Conservation (phyloP, 1,140 invertebrate species). For the Brevipalpus yothersi region DNA sequence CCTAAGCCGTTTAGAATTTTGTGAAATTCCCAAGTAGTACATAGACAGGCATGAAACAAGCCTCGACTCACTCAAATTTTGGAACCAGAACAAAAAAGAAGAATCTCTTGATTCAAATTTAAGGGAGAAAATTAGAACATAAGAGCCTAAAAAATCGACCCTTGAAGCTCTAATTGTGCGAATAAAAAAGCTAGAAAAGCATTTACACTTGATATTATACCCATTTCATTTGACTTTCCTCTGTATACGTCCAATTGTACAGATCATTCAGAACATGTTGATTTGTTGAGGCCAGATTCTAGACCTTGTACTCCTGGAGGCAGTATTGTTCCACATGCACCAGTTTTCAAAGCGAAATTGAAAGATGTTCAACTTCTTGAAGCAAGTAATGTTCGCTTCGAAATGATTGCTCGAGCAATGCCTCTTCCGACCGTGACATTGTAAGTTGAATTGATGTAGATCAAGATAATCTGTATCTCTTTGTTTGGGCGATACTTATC, state of each 20-base stretch:
- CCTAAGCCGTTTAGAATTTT: too few species aligned
- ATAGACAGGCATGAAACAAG: too few species aligned
- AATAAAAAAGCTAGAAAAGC: background rate
- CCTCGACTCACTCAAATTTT: too few species aligned
- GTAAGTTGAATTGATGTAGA: conserved; percentile 29
- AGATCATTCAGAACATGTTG: too few species aligned
- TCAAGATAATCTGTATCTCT: background rate
- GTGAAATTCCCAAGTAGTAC: too few species aligned
- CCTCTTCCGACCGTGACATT: conserved; percentile 59
- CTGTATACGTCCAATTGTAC: background rate
- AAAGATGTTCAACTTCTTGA: conserved; percentile 64
- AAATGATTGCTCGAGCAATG: conserved; percentile 63
- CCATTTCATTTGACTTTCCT: background rate
- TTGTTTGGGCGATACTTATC: background rate
- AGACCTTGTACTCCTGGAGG: conserved; percentile 16
- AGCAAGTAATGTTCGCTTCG: conserved; percentile 61
- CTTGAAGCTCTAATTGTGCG: too few species aligned
- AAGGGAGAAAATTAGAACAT: too few species aligned
- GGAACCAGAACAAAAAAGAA: too few species aligned
- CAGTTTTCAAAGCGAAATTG: conserved; percentile 46
- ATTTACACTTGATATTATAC: background rate
- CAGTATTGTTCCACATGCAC: conserved; percentile 14
- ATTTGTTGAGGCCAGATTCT: background rate
- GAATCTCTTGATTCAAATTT: too few species aligned
- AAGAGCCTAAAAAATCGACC: too few species aligned